Evolutionary conservation across 2,113 vertebrate genomes (phyloP), one percentile per base, ranked within the genome.

Genomic region (Steatornis caripensis): DNA sequence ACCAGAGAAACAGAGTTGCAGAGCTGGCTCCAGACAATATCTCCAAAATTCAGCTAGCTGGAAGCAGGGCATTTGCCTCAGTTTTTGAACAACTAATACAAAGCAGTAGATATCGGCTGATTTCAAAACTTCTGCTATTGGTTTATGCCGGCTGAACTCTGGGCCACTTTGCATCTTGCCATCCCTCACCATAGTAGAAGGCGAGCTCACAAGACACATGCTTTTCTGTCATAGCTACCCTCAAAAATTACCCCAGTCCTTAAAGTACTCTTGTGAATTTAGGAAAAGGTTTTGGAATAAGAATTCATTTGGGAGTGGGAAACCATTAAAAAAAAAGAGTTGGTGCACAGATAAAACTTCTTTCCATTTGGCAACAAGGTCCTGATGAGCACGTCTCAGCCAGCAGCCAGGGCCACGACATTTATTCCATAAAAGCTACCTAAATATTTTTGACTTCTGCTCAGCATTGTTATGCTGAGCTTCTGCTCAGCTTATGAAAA

Each of bases 31-130:
- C 62, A 71, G 80, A 48, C 26, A 51, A 17, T 19, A 54, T 62
- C 32, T 81, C 55, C 55, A 70, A 84, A 92, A 91, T 24, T 57
- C 39, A 84, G n/a, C 51, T 84, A 70, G 27, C 26, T 95, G 65
- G 53, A 90, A 89, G 58, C 39, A 81, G 34, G 46, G 80, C 37
- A 93, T 93, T 91, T 93, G 81, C 55, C 51, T 95, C 51, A 53
- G 65, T 75, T 95, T 92, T 86, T 80, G 24, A 89, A 81, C 49
- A 92, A 83, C 29, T 89, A 72, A 92, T 70, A 90, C 36, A 95
- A 95, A 92, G 81, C 93, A 90, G 76, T 57, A 87, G 64, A 92
- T 20, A 78, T 75, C 22, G 39, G 90, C 64, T 60, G 66, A 91
- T 95, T 95, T 95, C 89, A 90, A 88, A 90, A 86, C 43, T 80